Evolutionary conservation across 2,888 invertebrate genomes (phyloP).

Genomic region (Orthosia incerta): DNA sequence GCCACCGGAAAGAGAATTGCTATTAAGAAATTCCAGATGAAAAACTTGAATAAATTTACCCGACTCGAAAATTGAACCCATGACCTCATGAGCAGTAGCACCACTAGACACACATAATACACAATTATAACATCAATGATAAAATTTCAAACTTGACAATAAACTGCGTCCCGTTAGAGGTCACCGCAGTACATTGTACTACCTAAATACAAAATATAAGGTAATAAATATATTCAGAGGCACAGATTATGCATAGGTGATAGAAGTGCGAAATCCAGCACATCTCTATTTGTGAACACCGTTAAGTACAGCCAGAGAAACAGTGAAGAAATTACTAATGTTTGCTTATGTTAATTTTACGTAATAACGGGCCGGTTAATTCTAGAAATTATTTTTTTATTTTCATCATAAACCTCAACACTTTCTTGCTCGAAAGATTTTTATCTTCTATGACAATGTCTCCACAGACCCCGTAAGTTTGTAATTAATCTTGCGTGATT

Average conservation of each 20-base stretch:
- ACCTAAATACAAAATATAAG: slow-evolving; percentile 40
- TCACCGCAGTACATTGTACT: slow-evolving; percentile 55
- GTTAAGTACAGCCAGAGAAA: slow-evolving; percentile 37
- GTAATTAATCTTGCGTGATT: no score
- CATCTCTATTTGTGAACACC: slow-evolving; percentile 28
- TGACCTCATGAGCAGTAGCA: no score
- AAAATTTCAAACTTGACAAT: slow-evolving; percentile 31
- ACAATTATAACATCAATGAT: slow-evolving; percentile 10
- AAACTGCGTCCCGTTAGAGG: slow-evolving; percentile 57
- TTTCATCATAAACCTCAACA: background rate
- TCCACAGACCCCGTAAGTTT: no score
- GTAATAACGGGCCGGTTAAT: slow-evolving; percentile 24
- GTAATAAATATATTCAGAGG: slow-evolving; percentile 38
- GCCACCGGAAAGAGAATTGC: no score
- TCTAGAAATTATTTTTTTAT: background rate
- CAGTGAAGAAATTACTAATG: slow-evolving; percentile 52
- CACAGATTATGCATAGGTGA: slow-evolving; percentile 25
- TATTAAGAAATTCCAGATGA: no score
- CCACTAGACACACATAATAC: no score
- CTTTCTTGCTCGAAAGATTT: no score
- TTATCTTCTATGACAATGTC: no score
- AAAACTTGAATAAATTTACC: no score
- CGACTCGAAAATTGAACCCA: no score
- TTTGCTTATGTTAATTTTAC: slow-evolving; percentile 57
- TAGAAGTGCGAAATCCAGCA: slow-evolving; percentile 60